Evolutionary conservation across 1,140 invertebrate genomes (phyloP).

Genomic region (Cotesia chilonis): DNA sequence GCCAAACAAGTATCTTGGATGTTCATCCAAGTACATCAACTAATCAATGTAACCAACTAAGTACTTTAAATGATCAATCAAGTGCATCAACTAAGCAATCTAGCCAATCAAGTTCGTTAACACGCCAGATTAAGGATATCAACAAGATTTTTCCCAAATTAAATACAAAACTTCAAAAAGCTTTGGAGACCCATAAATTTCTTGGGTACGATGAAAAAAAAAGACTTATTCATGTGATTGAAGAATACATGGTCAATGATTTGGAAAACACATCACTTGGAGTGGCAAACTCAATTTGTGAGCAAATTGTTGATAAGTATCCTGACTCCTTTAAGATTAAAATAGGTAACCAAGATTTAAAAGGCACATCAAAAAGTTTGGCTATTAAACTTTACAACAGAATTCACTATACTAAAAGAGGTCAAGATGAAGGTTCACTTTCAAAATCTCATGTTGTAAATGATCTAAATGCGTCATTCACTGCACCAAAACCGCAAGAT

Average conservation of each 20-base stretch:
- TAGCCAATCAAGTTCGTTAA: not conserved
- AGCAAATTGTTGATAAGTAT: constrained; percentile 22
- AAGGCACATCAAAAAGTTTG: constrained; percentile 19
- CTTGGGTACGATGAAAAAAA: not conserved
- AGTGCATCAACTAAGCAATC: not conserved
- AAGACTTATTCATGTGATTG: constrained; percentile 12
- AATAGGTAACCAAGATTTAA: constrained; percentile 8
- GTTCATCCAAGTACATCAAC: no score
- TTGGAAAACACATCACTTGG: constrained; percentile 10
- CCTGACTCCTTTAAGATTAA: constrained; percentile 6
- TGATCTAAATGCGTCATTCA: not conserved
- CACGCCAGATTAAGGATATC: not conserved
- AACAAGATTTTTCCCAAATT: not conserved
- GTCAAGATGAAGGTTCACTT: not conserved
- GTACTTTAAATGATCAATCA: not conserved
- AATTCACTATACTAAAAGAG: constrained; percentile 19
- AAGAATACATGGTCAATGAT: constrained; percentile 27
- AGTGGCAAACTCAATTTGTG: constrained; percentile 16
- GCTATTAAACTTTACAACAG: constrained; percentile 15
- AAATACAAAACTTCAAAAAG: not conserved
- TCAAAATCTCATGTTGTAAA: not conserved
- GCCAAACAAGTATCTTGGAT: no score
- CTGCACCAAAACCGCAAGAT: constrained; percentile 31
- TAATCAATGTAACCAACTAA: no score
- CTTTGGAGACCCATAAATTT: not conserved